Evolutionary conservation across 2,113 vertebrate species (phyloP).

Genomic region (Gavialis gangeticus): DNA sequence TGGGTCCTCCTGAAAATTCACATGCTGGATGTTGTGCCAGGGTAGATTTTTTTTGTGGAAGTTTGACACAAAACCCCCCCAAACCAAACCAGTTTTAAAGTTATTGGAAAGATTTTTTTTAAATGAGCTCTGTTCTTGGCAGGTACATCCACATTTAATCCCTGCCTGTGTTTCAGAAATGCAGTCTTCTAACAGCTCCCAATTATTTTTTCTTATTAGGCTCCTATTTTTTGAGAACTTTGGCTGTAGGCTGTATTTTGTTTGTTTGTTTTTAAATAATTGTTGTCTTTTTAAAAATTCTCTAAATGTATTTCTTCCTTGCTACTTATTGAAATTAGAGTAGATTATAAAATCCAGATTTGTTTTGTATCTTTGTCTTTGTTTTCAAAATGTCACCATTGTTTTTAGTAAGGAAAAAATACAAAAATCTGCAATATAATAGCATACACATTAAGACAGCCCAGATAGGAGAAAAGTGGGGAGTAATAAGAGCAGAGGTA

Average conservation of each 20-base stretch:
- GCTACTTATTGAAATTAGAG: not conserved
- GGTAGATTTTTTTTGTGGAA: not conserved
- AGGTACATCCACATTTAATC: not conserved
- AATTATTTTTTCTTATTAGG: not conserved
- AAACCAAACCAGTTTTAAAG: not conserved
- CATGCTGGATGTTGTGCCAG: not conserved
- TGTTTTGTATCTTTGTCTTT: not conserved
- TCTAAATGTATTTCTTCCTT: not conserved
- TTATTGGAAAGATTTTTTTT: not conserved
- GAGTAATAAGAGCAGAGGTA: not conserved
- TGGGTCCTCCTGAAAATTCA: not conserved
- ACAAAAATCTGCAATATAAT: not conserved
- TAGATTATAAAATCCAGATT: not conserved
- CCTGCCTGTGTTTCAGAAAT: not conserved
- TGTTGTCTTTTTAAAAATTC: not conserved
- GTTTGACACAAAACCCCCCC: too few relatives aligned
- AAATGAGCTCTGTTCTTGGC: not conserved
- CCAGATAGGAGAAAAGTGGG: not conserved
- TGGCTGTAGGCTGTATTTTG: rapidly evolving
- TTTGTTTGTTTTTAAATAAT: not conserved
- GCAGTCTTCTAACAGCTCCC: not conserved
- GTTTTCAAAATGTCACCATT: not conserved
- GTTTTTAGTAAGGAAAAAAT: not conserved
- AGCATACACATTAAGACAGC: not conserved
- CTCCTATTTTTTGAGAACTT: not conserved